These are phyloP conservation scores for Microtus pennsylvanicus DNA, from an alignment of 2,113 vertebrate species.

Conservation along the genomic window DNA sequence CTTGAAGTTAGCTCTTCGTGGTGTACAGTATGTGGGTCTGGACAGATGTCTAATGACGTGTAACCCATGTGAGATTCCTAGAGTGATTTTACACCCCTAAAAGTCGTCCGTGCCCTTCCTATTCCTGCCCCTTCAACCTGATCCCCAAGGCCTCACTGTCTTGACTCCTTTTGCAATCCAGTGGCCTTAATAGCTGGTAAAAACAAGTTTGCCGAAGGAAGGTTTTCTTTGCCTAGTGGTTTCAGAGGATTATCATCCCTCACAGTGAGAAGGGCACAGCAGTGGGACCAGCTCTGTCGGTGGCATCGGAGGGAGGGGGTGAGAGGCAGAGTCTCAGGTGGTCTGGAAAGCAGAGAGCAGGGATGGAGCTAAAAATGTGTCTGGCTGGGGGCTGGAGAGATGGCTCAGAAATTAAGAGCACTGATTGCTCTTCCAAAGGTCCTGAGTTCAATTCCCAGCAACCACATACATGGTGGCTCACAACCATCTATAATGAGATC, in stretches of 20 bases:
- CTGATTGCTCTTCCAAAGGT: too few relatives aligned
- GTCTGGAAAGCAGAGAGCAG: background rate
- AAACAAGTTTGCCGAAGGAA: background rate
- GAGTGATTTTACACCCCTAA: background rate
- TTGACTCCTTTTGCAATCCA: background rate
- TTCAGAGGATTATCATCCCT: background rate
- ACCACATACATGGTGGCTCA: too few relatives aligned
- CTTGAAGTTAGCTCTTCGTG: background rate
- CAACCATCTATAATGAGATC: too few relatives aligned
- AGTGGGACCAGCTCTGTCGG: background rate
- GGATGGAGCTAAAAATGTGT: background rate
- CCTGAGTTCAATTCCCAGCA: too few relatives aligned
- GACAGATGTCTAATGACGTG: background rate
- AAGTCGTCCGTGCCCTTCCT: background rate
- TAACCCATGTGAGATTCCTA: background rate
- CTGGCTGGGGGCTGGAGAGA: too few relatives aligned
- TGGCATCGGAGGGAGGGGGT: too few relatives aligned
- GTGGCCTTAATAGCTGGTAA: background rate
- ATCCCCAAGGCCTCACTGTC: background rate
- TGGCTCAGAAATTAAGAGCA: too few relatives aligned
- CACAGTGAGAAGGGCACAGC: background rate
- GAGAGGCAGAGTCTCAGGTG: background rate
- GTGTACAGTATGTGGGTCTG: rapidly evolving
- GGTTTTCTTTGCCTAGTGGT: background rate
- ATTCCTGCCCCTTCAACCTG: background rate